A percentile compares a stretch with the other conserved stretches of the same genome.
These are phyloP conservation scores for Idris sp. DNA, from an alignment of 1,140 invertebrate genomes.

Conservation along the genomic window DNA sequence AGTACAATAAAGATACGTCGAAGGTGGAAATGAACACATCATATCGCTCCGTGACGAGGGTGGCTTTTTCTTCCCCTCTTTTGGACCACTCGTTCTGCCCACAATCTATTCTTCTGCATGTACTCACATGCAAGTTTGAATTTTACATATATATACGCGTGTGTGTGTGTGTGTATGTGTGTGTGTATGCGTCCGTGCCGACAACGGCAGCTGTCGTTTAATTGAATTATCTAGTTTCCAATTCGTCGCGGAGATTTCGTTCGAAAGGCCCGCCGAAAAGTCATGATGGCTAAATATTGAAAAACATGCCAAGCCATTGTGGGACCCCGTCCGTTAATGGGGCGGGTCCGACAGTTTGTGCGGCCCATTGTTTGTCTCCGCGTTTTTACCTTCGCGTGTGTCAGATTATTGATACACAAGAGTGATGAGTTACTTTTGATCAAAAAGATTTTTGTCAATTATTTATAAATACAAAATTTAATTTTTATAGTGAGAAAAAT, in stretches of 20 bases:
- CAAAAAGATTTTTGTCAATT: too few species aligned
- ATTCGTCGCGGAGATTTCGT: conserved; percentile 78
- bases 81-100: conserved; percentile 10
- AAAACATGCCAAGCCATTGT: conserved; percentile 76
- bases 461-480: too few species aligned
- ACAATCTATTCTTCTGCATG: too few species aligned
- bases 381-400: conserved; percentile 37
- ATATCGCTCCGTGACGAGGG: conserved; percentile 45
- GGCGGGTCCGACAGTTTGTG: conserved; percentile 50
- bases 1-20: conserved; percentile 24
- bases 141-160: background rate
- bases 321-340: conserved; percentile 51
- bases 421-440: conserved; percentile 27
- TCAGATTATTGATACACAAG: conserved; percentile 35
- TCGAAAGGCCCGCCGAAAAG: conserved; percentile 74
- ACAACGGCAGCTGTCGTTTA: conserved; percentile 74
- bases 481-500: too few species aligned
- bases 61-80: conserved; percentile 13
- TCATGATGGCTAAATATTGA: conserved; percentile 79
- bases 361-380: conserved; percentile 43
- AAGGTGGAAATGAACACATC: conserved; percentile 61
- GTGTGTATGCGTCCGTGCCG: conserved; percentile 47
- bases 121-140: too few species aligned
- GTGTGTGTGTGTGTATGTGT: conserved; percentile 6
- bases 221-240: conserved; percentile 79